phyloP scores from a whole-genome alignment of 1,140 invertebrate species.

The Eurytemora carolleeae region DNA sequence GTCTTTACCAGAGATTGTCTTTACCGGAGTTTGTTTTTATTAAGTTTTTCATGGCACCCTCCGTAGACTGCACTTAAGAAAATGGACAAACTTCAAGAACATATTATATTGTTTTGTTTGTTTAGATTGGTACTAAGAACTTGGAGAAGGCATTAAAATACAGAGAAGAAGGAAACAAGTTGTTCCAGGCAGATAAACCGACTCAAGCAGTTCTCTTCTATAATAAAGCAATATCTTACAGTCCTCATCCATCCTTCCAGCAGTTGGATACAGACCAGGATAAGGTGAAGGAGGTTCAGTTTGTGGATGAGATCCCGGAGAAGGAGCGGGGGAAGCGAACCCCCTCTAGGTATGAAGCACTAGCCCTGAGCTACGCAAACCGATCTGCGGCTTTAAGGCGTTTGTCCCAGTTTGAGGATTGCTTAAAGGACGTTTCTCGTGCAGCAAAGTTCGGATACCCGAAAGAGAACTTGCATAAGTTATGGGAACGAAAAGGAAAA shows the following conservation, averaged over 20 bases:
- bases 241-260: conserved; percentile 3
- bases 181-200: conserved; percentile 5
- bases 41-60: too few species aligned
- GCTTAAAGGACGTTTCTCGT: background rate
- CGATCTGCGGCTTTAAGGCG: background rate
- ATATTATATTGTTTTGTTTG: too few species aligned
- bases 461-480: conserved; percentile 7
- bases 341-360: background rate
- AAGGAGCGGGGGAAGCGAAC: background rate
- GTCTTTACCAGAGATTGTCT: too few species aligned
- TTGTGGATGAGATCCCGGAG: background rate
- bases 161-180: conserved; percentile 8
- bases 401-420: conserved; percentile 11
- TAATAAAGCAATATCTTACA: conserved; percentile 3
- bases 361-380: conserved; percentile 7
- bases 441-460: conserved; percentile 7
- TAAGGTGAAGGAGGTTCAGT: background rate
- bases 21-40: too few species aligned
- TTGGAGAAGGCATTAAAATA: conserved; percentile 1
- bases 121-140: background rate
- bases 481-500: conserved; percentile 9
- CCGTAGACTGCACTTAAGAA: too few species aligned
- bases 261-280: too few species aligned
- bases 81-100: too few species aligned
- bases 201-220: conserved; percentile 2